A percentile compares a stretch with the other conserved stretches of the same genome.
Conservation (phyloP, 2,888 invertebrate species). For the Philereme transversata region DNA sequence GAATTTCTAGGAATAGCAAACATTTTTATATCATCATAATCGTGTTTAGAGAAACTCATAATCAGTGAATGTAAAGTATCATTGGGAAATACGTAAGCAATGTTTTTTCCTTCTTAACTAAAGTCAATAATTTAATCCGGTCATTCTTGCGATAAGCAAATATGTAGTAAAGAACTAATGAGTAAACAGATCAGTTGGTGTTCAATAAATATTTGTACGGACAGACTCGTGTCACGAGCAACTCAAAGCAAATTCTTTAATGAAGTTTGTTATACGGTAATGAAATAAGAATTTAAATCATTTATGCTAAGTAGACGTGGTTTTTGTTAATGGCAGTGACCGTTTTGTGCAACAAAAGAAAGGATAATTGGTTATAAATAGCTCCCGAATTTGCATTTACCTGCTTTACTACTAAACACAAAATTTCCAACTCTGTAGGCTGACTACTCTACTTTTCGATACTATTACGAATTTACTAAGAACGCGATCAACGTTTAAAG, state of each 20-base stretch:
- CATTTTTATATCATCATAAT: neutral
- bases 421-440: slow-evolving; percentile 23
- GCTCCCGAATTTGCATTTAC: slow-evolving; percentile 5
- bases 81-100: slow-evolving; percentile 20
- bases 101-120: slow-evolving; percentile 25
- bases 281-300: neutral
- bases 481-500: slow-evolving; percentile 32
- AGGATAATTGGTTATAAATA: neutral
- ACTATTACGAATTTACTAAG: slow-evolving; percentile 39
- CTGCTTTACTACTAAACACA: slow-evolving; percentile 9
- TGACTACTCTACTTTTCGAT: slow-evolving; percentile 2
- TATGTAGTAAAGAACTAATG: slow-evolving; percentile 43
- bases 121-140: slow-evolving; percentile 34
- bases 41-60: neutral
- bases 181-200: slow-evolving; percentile 45
- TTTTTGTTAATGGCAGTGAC: slow-evolving; percentile 5
- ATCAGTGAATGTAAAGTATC: slow-evolving; percentile 2
- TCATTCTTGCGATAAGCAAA: slow-evolving; percentile 44
- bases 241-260: slow-evolving; percentile 28
- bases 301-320: neutral
- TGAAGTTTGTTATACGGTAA: slow-evolving; percentile 27
- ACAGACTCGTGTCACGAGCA: slow-evolving; percentile 50
- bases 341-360: neutral
- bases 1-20: slow-evolving; percentile 5
- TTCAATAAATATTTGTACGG: slow-evolving; percentile 53